Base-by-base conservation (phyloP, 1,140 invertebrate species). In the Drosophila albomicans region DNA sequence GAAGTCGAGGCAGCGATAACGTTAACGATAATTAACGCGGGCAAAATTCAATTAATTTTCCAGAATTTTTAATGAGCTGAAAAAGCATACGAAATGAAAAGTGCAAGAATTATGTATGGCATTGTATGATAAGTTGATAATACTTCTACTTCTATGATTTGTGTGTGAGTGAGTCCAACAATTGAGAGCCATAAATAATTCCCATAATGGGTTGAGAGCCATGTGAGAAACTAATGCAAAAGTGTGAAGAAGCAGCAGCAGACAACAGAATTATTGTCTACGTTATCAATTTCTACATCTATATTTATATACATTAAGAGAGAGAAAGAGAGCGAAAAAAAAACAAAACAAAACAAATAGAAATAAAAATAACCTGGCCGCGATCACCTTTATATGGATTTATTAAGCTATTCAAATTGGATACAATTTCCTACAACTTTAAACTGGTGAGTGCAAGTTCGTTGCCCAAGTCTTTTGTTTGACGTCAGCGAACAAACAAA, bases 391-490 rank as follows among this genome's bases (percentile, higher is more conserved):
- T 65, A 43, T 64, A 78, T 87, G 82, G 82, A 86, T 86, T 74
- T 82, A 82, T 84, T 84, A 88, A 79, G 62, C 80, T 68, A 78
- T 80, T 88, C 64, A 87, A 87, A 88, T 88, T 88, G 82, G 82
- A 87, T 87, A 87, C 72, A 87, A 75, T 82, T 87, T 77, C 77
- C 80, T 81, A 78, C 77, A 62, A 73, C 84, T 62, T 67, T 7
- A 85, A 89, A 76, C 75, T 82, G 85, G 85, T 88, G 82, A 88
- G 85, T 89, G 85, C 85, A 88, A 85, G 74, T 85, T 81, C 67
- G 85, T 81, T 84, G 77, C 71, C 80, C 65, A 84, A 79, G 75
- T 73, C 65, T 82, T 78, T 81, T 72, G 81, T 82, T 79, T 67
- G 32, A 38, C 63, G 72, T 49, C 77, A 79, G 43, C 68, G 13